A percentile compares a stretch with the other conserved stretches of the same genome.
These are phyloP conservation scores for Steromphala cineraria DNA, from an alignment of 2,888 invertebrate genomes.

Conservation along the genomic window DNA sequence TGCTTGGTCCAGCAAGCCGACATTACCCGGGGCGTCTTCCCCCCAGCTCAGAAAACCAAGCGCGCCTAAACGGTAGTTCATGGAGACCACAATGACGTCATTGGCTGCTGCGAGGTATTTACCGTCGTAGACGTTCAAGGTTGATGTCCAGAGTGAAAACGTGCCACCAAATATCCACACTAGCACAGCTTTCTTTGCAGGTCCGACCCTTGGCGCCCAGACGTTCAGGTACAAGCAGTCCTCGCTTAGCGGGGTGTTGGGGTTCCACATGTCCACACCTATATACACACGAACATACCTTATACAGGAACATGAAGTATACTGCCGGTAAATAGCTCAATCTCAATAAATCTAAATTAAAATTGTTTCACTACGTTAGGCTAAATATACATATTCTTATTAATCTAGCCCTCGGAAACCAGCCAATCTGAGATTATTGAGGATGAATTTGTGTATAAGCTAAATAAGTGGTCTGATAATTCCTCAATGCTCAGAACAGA, in stretches of 20 bases:
- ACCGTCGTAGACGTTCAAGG: constrained; percentile 78
- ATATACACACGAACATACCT: too few species aligned
- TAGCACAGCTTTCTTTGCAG: constrained; percentile 80
- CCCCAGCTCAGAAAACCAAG: constrained; percentile 94
- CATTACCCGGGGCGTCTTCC: constrained; percentile 90
- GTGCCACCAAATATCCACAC: constrained; percentile 97
- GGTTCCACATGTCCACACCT: constrained; percentile 97
- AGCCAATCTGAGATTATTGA: too few species aligned
- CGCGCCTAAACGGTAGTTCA: constrained; percentile 92
- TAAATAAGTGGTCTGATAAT: too few species aligned
- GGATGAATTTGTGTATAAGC: too few species aligned
- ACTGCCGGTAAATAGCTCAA: too few species aligned
- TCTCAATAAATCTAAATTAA: too few species aligned
- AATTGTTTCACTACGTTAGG: too few species aligned
- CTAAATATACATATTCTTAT: too few species aligned
- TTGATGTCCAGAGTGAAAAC: constrained; percentile 93
- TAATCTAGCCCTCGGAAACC: too few species aligned
- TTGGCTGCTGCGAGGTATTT: constrained; percentile 89
- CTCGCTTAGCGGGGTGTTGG: constrained; percentile 94
- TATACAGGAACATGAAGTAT: too few species aligned
- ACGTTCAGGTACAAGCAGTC: constrained; percentile 97
- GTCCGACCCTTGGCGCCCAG: constrained; percentile 84
- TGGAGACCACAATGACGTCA: constrained; percentile 94
- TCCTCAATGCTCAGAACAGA: too few species aligned
- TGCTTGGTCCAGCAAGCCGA: constrained; percentile 94